Conservation (phyloP, 2,113 vertebrate genomes). For the Aptenodytes patagonicus region DNA sequence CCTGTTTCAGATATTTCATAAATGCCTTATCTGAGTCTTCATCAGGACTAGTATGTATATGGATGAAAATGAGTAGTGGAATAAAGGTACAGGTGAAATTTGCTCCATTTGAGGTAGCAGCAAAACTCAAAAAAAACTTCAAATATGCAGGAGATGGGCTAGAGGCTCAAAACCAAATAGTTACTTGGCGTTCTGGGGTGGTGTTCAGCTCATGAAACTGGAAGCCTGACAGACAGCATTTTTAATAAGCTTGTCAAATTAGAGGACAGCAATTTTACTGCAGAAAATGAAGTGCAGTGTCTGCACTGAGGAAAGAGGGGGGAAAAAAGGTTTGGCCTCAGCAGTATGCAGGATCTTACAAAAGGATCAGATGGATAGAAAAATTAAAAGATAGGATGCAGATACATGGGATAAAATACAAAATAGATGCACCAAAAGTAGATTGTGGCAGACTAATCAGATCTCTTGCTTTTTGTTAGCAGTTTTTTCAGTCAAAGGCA, state of each 20-base stretch:
- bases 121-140: neutral
- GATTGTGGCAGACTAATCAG: neutral
- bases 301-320: neutral
- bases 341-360: neutral
- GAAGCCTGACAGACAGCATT: neutral
- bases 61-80: neutral
- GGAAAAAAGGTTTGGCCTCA: neutral
- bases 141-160: neutral
- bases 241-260: neutral
- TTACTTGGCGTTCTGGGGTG: neutral
- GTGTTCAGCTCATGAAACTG: neutral
- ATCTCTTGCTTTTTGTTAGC: neutral
- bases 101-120: neutral
- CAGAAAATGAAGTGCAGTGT: neutral
- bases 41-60: neutral
- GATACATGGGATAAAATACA: neutral
- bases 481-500: neutral
- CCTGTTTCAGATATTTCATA: neutral
- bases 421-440: neutral
- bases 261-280: neutral
- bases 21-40: neutral
- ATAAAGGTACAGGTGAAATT: neutral
- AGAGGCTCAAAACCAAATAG: neutral
- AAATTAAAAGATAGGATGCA: neutral
- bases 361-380: neutral